A percentile compares a stretch with the other conserved stretches of the same genome.
These are phyloP conservation scores for Tipula unca DNA, from an alignment of 2,888 invertebrate genomes.

Conservation along the genomic window DNA sequence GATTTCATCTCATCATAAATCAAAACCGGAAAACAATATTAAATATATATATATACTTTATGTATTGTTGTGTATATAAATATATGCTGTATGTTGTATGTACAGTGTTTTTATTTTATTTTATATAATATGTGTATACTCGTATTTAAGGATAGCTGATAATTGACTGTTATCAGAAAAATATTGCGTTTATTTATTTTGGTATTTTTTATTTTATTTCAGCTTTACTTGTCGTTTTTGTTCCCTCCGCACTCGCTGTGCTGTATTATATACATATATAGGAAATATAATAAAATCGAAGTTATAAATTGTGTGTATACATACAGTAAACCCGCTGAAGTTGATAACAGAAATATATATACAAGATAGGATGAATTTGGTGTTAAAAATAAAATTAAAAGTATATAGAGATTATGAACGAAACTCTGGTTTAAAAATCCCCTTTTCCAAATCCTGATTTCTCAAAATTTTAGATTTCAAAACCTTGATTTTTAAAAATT, in stretches of 20 bases:
- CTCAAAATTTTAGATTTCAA: too few relatives aligned
- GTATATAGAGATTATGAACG: too few relatives aligned
- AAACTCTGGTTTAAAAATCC: too few relatives aligned
- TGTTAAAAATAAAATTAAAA: too few relatives aligned
- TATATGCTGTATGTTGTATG: not conserved
- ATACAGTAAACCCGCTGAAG: not conserved
- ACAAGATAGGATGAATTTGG: too few relatives aligned
- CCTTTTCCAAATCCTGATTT: too few relatives aligned
- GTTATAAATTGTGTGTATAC: not conserved
- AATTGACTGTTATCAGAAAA: constrained; percentile 19
- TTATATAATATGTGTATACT: not conserved
- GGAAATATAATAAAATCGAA: not conserved
- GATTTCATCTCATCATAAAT: constrained; percentile 18
- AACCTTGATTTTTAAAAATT: too few relatives aligned
- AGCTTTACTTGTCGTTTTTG: not conserved
- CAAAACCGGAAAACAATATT: constrained; percentile 18
- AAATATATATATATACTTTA: not conserved
- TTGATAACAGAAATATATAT: not conserved
- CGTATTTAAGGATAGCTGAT: constrained; percentile 14
- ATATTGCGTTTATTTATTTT: constrained; percentile 16
- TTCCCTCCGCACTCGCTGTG: not conserved
- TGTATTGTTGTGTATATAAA: too few relatives aligned
- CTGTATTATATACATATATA: not conserved
- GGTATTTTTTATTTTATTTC: constrained; percentile 14
- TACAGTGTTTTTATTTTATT: not conserved